Evolutionary conservation across 2,797 vertebrate species (phyloP), one percentile per base, ranked within the genome.

Genomic region (Alca torda): DNA sequence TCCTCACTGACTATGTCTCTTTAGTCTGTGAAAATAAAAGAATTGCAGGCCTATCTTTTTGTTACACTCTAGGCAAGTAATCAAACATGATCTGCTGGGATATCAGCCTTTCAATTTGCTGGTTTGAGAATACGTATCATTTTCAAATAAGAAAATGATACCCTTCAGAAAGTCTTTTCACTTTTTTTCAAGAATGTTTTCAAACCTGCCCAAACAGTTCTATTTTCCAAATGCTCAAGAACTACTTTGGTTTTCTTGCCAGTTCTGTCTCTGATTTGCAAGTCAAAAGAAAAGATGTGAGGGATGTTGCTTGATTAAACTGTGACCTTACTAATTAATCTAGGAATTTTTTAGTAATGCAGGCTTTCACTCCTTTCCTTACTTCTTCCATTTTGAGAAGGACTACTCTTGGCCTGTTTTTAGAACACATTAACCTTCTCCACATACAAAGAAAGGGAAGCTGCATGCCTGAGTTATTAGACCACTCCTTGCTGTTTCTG

Each of bases 31-130:
- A 69, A 88, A 91, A 95, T 76, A 93, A 93, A 95, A 90, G 95
- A 92, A 94, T 89, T 95, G 67, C 90, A 90, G 41, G 46, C 21
- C 73, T 93, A 93, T 91, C 88, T 79, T 73, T 96, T 69, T 96
- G 54, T 90, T 87, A 4, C 8, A 0, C 35, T 92, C 61, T 67
- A 59, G 67, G 70, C 51, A 90, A 76, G 46, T 90, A 90, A 84
- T 87, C 86, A 90, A 83, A 89, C 80, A 82, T 59, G 59, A 39
- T 70, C 84, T 95, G 10, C 43, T 84, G 84, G 46, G 84, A 95
- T 79, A 88, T 76, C 63, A 89, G 35, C 21, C 54, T 90, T 86
- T 94, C 3, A 11, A 37, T 69, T 73, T 79, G 39, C 18, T 87
- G 43, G 20, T 70, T 84, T 73, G 63, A 82, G 50, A 92, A 54